These are phyloP conservation scores for Ostrea denselamellosa DNA, from an alignment of 1,140 invertebrate genomes.

Conservation along the genomic window DNA sequence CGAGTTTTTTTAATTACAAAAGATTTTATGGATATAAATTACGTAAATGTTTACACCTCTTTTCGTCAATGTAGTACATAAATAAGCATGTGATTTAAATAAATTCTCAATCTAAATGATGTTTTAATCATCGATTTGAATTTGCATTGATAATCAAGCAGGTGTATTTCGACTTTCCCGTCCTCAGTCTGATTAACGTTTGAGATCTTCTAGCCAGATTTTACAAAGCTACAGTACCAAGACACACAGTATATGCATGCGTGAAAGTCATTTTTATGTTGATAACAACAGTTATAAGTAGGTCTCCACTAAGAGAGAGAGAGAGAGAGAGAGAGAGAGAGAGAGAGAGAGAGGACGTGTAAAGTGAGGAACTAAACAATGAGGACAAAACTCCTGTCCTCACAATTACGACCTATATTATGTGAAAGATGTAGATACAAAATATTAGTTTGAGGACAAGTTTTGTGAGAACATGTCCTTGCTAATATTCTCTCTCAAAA, in stretches of 20 bases:
- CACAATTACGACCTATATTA: too few relatives aligned
- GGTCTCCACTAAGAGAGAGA: too few relatives aligned
- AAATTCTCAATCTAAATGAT: background rate
- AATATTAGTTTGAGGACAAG: too few relatives aligned
- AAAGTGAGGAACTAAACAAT: too few relatives aligned
- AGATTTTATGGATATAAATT: background rate
- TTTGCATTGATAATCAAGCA: background rate
- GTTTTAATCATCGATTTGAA: background rate
- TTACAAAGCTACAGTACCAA: background rate
- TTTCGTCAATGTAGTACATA: background rate
- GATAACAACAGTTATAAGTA: too few relatives aligned
- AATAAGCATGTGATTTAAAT: conserved; percentile 5
- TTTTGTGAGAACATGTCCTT: too few relatives aligned
- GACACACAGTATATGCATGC: background rate
- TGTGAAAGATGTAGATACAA: too few relatives aligned
- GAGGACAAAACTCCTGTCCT: too few relatives aligned
- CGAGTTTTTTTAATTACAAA: background rate
- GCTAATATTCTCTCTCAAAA: too few relatives aligned
- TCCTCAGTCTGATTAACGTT: background rate
- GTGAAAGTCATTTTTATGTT: background rate
- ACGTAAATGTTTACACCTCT: background rate
- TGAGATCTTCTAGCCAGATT: background rate
- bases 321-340: too few relatives aligned
- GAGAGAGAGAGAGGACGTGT: too few relatives aligned
- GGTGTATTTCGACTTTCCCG: background rate